Percentiles rank a stretch among this genome's conserved stretches.
These are phyloP conservation scores for Heterodera schachtii DNA, from an alignment of 1,140 invertebrate species.

Conservation along the genomic window DNA sequence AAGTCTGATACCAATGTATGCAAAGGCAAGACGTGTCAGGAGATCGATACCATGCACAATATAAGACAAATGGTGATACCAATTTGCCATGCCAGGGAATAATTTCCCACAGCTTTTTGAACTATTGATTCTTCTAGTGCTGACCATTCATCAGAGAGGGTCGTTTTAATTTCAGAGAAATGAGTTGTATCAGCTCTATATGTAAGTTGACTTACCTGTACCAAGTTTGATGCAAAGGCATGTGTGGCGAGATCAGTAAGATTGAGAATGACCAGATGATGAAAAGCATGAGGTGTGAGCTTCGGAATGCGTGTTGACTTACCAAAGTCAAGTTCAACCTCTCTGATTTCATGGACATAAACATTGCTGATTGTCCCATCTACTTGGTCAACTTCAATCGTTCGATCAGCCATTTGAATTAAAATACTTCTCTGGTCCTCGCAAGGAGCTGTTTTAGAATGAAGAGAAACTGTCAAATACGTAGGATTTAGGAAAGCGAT, in stretches of 20 bases:
- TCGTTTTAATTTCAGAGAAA: background rate
- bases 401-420: background rate
- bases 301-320: background rate
- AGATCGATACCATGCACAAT: no score
- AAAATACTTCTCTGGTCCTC: background rate
- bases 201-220: background rate
- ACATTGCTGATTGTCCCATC: background rate
- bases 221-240: background rate
- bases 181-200: background rate
- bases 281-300: background rate
- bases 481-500: background rate
- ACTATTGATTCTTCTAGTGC: background rate
- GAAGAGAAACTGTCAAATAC: background rate
- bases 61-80: no score
- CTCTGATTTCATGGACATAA: background rate
- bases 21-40: no score
- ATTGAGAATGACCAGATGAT: background rate
- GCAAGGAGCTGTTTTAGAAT: conserved; percentile 7
- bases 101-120: no score
- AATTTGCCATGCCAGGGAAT: no score
- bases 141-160: background rate
- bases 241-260: background rate
- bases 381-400: background rate
- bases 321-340: background rate
- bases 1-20: no score